Evolutionary conservation across 2,888 invertebrate species (phyloP), one percentile per base, ranked within the genome.

Genomic region (Lasiommata megera): DNA sequence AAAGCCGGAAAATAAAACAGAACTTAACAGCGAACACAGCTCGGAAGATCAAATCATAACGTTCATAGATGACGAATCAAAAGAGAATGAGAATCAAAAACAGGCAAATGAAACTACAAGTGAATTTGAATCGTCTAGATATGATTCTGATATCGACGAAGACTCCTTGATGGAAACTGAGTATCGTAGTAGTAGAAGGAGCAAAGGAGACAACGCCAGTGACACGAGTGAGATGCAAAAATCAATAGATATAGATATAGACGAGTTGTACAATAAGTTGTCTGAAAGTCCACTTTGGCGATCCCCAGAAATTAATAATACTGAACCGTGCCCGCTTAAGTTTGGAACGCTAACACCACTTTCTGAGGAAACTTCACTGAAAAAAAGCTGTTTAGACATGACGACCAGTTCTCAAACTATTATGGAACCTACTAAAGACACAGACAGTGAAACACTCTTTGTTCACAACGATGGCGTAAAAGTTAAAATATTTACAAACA

Each of bases 281-380:
- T 72, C 79, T 7, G 53, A 48, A 31, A 65, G 56, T 36, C 51
- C 58, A 12, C 41, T 44, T 11, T 52, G 53, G 14, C 16, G 46
- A 7, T 46, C 46, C 16, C 54, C 54, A 17, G 43, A 41, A 36
- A 16, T 31, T 12, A 41, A 54, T 12, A 41, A 54, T 6, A 44
- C 58, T 14, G 75, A 77, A 5, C 64, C 69, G 8, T 71, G 71
- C 0, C 66, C 67, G n/a, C 70, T 63, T 46, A 75, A 69, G 17
- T 66, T 77, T 56, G 72, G 70, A 38, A 66, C 74, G 7, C 67
- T 89, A 17, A 82, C 88, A 5, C 85, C 90, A n/a, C 65, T 89
- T 3, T 80, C 84, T 12, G 89, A 90, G 69, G 90, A 89, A 63
- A 79, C 86, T 1, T 62, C 63, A n/a, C 59, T 65, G n/a, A 80